phyloP scores from a whole-genome alignment of 1,140 invertebrate genomes.

The Papilio polytes region DNA sequence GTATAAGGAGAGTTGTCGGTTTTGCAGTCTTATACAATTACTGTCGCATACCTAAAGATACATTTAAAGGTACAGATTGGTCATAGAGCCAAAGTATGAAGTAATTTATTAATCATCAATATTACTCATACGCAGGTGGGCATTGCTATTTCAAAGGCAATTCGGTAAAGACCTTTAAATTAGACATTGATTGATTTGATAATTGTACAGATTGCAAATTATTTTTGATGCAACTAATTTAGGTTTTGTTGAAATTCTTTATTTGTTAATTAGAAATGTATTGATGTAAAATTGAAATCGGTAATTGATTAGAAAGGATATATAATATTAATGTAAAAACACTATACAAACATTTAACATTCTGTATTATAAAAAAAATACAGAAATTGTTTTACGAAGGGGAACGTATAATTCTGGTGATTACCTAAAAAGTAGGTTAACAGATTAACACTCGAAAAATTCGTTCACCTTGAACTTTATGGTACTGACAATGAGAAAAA shows the following conservation, averaged over 20 bases:
- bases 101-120: constrained; percentile 30
- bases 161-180: constrained; percentile 15
- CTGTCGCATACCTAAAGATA: constrained; percentile 13
- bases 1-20: neutral
- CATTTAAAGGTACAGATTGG: neutral
- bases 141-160: constrained; percentile 1
- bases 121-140: constrained; percentile 34
- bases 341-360: neutral
- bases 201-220: neutral
- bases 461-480: constrained; percentile 62
- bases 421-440: constrained; percentile 38
- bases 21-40: neutral
- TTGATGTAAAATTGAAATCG: neutral
- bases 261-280: neutral
- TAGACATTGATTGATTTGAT: constrained; percentile 14
- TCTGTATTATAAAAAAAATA: neutral
- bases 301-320: no score
- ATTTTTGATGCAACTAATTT: neutral
- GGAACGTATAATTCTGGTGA: constrained; percentile 8
- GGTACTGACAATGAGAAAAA: constrained; percentile 64
- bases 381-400: neutral
- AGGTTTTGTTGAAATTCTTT: neutral
- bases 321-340: no score
- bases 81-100: constrained; percentile 7
- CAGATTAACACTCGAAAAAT: constrained; percentile 34